Evolutionary conservation across 37 sponge, comb jelly and placozoan genomes (phyloP).

Genomic region (Ephydatia muelleri): DNA sequence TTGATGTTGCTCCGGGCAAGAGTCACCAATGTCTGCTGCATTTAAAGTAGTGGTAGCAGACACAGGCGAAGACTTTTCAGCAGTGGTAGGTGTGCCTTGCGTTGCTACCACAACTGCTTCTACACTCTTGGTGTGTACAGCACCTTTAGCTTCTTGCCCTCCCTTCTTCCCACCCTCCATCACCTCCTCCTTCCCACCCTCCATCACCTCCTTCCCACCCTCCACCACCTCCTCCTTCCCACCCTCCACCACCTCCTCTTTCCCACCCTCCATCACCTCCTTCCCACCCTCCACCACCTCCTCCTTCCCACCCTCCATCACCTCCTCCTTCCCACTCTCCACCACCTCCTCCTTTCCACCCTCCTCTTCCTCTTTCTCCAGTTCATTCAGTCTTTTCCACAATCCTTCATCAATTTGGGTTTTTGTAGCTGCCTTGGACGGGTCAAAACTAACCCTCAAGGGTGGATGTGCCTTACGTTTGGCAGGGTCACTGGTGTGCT

Average conservation of each 20-base stretch:
- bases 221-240: slow-evolving; percentile 56
- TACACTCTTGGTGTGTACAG: slow-evolving; percentile 27
- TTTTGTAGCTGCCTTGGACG: not conserved
- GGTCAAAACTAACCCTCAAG: too few species aligned
- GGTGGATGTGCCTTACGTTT: too few species aligned
- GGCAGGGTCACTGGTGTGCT: too few species aligned
- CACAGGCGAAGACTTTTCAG: not conserved
- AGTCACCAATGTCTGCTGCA: too few species aligned
- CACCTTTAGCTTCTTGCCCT: not conserved
- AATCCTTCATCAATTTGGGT: too few species aligned
- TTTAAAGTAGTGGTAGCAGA: slow-evolving; percentile 1
- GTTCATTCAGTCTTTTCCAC: too few species aligned
- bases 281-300: not conserved
- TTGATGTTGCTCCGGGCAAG: too few species aligned
- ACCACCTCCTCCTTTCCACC: not conserved
- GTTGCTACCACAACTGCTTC: not conserved
- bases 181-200: slow-evolving; percentile 20
- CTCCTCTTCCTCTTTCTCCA: not conserved
- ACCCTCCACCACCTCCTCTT: slow-evolving; percentile 51
- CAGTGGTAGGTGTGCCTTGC: too few species aligned
- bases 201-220: not conserved
- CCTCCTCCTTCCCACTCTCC: not conserved
- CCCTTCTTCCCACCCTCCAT: slow-evolving; percentile 6
- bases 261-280: not conserved
- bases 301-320: slow-evolving; percentile 6